Conservation (phyloP, 2,888 invertebrate genomes). For the Euclidia mi region DNA sequence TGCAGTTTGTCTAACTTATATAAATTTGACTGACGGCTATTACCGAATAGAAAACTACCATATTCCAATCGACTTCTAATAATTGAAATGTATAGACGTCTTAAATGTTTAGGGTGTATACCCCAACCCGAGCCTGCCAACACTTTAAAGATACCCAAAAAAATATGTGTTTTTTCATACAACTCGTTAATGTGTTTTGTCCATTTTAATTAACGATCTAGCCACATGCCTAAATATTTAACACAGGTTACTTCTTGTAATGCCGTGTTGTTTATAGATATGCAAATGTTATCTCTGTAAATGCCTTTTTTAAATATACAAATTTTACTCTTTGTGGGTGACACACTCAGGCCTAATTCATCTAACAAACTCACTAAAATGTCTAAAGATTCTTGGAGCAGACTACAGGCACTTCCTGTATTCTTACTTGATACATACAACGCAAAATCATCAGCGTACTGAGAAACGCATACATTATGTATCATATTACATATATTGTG, state of each 20-base stretch:
- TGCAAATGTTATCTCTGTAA: conserved; percentile 1
- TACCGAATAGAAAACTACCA: background rate
- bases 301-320: conserved; percentile 18
- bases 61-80: conserved; percentile 12
- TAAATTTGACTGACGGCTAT: too few relatives aligned
- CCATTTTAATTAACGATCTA: background rate
- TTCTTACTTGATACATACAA: too few relatives aligned
- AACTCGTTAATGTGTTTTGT: conserved; percentile 14
- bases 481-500: too few relatives aligned
- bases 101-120: conserved; percentile 27
- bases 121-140: conserved; percentile 36
- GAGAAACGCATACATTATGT: too few relatives aligned
- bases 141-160: conserved; percentile 14
- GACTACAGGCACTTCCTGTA: too few relatives aligned
- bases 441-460: too few relatives aligned
- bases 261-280: background rate
- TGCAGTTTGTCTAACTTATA: too few relatives aligned
- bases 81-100: conserved; percentile 21
- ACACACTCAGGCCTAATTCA: conserved; percentile 19
- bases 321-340: conserved; percentile 11
- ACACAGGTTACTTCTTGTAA: background rate
- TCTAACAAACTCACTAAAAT: too few relatives aligned
- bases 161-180: conserved; percentile 8
- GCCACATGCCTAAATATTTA: conserved; percentile 15
- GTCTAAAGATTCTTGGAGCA: too few relatives aligned